Evolutionary conservation across 1,140 invertebrate genomes (phyloP), one percentile per base, ranked within the genome.

Genomic region (Macrobrachium rosenbergii): DNA sequence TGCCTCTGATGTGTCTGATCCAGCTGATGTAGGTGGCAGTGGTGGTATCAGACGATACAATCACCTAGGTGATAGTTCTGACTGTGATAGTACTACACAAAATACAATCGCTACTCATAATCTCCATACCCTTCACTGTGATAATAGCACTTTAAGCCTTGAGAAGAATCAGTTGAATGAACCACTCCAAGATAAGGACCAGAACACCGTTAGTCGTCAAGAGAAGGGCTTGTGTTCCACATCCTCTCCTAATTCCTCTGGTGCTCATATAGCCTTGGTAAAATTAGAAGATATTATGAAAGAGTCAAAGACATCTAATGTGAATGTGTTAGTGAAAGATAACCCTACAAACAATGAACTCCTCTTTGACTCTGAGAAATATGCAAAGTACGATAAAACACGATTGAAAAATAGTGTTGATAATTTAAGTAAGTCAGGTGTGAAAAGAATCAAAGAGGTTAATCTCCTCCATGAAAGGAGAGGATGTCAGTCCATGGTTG

Each of bases 281-380:
- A 89, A 89, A 28, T 90, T 94, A 45, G 93, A 94, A 86, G 94
- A 95, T 86, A 94, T 94, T 88, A 91, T 94, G 19, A 95, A 95
- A 91, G 94, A 94, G 87, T 93, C 94, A 0, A 94, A 95, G 91
- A 94, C 94, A 10, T 93, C 94, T 45, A 95, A 95, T 90, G 94
- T 94, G 0, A 95, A 95, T 91, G 94, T 95, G 45, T 91, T 94
- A 14, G 93, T 93, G 5, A 93, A 92, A 87, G 90, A 91, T 60
- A 88, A 88, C 37, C 92, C 93, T 60, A 93, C 92, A 78, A 93
- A 94, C 83, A 94, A 94, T 85, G 92, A 93, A 84, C 92, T 94
- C 43, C 91, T 92, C 88, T 94, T 93, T 81, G 94, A 95, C 91
- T 94, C 94, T 0, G 94, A 94, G 87, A 95, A 95, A 89, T 95